Evolutionary conservation across 2,113 vertebrate species (phyloP), one percentile per base, ranked within the genome.

Genomic region (Crotophaga sulcirostris): DNA sequence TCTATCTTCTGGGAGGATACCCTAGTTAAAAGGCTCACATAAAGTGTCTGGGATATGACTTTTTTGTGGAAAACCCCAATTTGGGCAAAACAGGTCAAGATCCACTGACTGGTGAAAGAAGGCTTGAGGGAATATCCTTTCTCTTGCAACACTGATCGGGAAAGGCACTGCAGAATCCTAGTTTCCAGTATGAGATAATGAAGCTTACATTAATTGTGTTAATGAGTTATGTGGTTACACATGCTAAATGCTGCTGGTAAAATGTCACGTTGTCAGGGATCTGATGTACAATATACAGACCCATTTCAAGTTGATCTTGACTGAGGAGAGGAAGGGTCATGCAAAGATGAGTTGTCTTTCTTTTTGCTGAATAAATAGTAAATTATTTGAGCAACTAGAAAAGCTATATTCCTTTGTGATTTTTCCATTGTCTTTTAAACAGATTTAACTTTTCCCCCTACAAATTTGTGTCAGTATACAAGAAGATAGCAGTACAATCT

Each of bases 261-360:
- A 87, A 44, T 23, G 8, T 31, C 16, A 42, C 1, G 1, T 47
- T 54, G 23, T 52, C 49, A 69, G 31, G 1, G 3, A 36, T 28
- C 34, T 76, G 74, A 10, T 29, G 24, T 36, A 52, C 26, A 24
- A 38, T 33, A 25, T 29, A 13, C 28, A 55, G 24, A 6, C 18
- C 33, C 21, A 10, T 47, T 51, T 88, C 79, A 64, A 38, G 20
- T 18, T 76, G 44, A 7, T 51, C 59, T 86, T 83, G 29, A 33
- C 17, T 33, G 38, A 52, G 67, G 18, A 63, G 24, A 7, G 21
- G 24, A 51, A 88, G 19, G 18, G 7, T 33, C 38, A 16, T 40
- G 11, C 10, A 38, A 19, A 54, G 16, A 52, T 38, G 8, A 14
- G 34, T 6, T 63, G 0, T 5, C 9, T 1, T 6, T 56, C 68